Percentiles rank a stretch among this genome's conserved stretches.
Evolutionary conservation across 2,113 vertebrate species (phyloP).

Genomic region (Hiodon alosoides): DNA sequence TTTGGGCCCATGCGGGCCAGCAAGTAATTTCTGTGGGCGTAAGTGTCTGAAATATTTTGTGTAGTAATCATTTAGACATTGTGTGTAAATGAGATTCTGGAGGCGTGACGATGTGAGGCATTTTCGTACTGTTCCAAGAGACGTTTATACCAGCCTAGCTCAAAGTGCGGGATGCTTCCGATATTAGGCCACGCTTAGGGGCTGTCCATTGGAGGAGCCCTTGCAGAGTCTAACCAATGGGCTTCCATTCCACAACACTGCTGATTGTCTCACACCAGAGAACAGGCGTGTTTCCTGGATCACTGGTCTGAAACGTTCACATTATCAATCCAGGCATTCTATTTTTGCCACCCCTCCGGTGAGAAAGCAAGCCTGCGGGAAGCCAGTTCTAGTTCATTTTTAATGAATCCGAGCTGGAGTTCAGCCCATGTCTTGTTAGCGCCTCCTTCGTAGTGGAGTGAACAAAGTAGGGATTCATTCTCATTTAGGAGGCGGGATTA

Average conservation of each 20-base stretch:
- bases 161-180: no score
- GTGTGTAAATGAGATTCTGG: no score
- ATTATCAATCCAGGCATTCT: slow-evolving; percentile 2
- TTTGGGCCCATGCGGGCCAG: no score
- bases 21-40: no score
- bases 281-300: slow-evolving; percentile 14
- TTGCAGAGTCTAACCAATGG: neutral
- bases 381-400: slow-evolving; percentile 16
- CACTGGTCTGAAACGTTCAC: slow-evolving; percentile 16
- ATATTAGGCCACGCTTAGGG: no score
- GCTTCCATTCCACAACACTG: neutral
- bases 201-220: no score
- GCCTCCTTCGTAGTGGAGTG: neutral
- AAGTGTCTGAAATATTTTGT: no score
- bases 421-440: slow-evolving; percentile 7
- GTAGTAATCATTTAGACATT: no score
- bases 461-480: neutral
- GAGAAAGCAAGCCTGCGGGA: neutral
- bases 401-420: slow-evolving; percentile 17
- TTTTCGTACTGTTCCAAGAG: no score
- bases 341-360: neutral
- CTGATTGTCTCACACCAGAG: neutral
- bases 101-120: no score
- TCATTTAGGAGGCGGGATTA: no score
- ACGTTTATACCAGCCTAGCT: no score